Evolutionary conservation across 1,140 invertebrate species (phyloP).

Genomic region (Bombus balteatus): DNA sequence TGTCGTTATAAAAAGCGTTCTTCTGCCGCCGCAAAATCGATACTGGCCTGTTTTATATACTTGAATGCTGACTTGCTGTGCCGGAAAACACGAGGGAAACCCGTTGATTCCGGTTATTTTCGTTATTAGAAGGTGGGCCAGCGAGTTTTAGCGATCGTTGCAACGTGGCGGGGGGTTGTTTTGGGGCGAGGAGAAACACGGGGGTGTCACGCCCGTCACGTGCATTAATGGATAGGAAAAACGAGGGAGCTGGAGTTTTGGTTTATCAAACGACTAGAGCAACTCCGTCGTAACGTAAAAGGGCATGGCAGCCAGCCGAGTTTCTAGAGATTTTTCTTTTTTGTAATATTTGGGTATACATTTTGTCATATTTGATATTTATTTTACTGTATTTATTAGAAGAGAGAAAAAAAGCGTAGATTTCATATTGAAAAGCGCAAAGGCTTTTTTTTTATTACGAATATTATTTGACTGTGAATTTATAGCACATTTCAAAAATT

Average conservation of each 20-base stretch:
- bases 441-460: too few relatives aligned
- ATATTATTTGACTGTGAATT: background rate
- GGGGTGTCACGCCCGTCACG: background rate
- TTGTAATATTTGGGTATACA: background rate
- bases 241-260: background rate
- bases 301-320: too few relatives aligned
- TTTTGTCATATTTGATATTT: background rate
- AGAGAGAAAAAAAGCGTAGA: too few relatives aligned
- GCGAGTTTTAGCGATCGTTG: background rate
- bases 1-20: constrained; percentile 33
- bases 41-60: constrained; percentile 14
- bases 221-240: constrained; percentile 12
- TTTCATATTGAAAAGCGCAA: too few relatives aligned
- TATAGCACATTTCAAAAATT: background rate
- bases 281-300: background rate
- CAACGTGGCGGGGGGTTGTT: background rate
- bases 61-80: constrained; percentile 19
- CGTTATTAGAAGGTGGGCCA: constrained; percentile 6
- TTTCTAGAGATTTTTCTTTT: background rate
- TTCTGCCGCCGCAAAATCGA: constrained; percentile 20
- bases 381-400: too few relatives aligned
- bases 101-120: constrained; percentile 34
- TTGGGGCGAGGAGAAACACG: background rate
- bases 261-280: background rate
- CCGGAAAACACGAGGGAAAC: constrained; percentile 25